These are phyloP conservation scores for Tricholaema leucomelas DNA, from an alignment of 2,113 vertebrate genomes.

Conservation along the genomic window DNA sequence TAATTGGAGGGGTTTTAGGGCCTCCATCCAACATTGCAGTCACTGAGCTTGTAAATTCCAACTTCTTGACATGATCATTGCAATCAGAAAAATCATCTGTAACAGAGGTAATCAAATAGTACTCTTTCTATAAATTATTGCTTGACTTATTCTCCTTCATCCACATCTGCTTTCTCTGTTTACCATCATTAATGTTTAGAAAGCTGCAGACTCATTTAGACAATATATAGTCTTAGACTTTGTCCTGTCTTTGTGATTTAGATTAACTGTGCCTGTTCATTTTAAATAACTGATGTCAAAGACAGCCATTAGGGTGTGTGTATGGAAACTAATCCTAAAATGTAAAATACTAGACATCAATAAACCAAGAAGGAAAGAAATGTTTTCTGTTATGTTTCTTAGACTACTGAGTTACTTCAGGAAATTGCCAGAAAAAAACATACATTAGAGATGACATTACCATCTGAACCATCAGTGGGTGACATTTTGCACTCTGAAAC, in stretches of 20 bases:
- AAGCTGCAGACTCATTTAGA: neutral
- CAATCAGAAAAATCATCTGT: neutral
- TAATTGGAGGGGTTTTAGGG: neutral
- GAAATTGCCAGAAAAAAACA: neutral
- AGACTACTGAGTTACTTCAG: neutral
- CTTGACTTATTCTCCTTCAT: neutral
- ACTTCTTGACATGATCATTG: neutral
- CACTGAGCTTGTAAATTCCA: neutral
- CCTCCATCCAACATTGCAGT: neutral
- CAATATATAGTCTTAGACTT: neutral
- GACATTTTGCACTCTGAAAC: neutral
- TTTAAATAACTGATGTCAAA: neutral
- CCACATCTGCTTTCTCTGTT: neutral
- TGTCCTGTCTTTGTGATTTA: neutral
- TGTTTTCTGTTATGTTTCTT: accelerated
- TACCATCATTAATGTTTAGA: neutral
- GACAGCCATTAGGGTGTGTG: too few relatives aligned
- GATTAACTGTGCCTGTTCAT: neutral
- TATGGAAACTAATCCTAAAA: neutral
- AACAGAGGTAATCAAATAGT: neutral
- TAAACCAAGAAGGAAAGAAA: neutral
- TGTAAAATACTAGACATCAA: neutral
- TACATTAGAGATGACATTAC: neutral
- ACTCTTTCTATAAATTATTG: neutral
- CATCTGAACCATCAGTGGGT: neutral